Base-by-base conservation (phyloP, 2,888 invertebrate species). In the Lottia scabra region DNA sequence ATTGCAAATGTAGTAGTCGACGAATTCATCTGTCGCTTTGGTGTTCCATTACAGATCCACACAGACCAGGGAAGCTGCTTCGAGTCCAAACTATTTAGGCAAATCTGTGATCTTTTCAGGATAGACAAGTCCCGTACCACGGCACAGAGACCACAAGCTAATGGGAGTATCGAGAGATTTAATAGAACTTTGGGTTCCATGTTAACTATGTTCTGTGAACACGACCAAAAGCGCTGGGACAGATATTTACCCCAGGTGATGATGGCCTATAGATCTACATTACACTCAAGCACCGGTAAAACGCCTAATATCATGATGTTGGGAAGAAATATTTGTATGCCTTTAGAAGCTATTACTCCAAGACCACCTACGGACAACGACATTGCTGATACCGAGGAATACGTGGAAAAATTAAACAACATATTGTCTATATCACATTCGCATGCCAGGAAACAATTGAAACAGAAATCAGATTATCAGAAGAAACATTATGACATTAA, bases 81-180 rank as follows among this genome's bases (percentile, higher is more conserved):
- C 43, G 44, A 70, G 44, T n/a, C 66, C 13, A 44, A 71, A 38
- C 2, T 73, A 8, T 65, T 70, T 38, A 26, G 30, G 44, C 26
- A 56, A n/a, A 23, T 67, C 44, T 71, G 65, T 44, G 71, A 26
- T 26, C 48, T 48, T 15, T 1, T 48, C 15, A 8, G 44, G 16
- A 71, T 70, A 38, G 44, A 71, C 45, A 68, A 72, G 62, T 65
- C 72, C 16, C 43, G 70, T 16, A 72, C 75, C 8, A 69, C 75
- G 10, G 45, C 68, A 4, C 45, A 65, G 27, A 64, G 63, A 12
- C 75, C 75, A 15, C 72, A 75, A 62, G 64, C 65, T n/a, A 68
- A 74, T 66, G 74, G 74, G 13, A 13, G 48, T 16, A 68, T 68
- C 2, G 75, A 75, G 30, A 16, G 72, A 45, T 63, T 67, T n/a